Percentiles rank a stretch among this genome's conserved stretches.
phyloP scores from a whole-genome alignment of 2,888 invertebrate species.

The Cancer borealis region DNA sequence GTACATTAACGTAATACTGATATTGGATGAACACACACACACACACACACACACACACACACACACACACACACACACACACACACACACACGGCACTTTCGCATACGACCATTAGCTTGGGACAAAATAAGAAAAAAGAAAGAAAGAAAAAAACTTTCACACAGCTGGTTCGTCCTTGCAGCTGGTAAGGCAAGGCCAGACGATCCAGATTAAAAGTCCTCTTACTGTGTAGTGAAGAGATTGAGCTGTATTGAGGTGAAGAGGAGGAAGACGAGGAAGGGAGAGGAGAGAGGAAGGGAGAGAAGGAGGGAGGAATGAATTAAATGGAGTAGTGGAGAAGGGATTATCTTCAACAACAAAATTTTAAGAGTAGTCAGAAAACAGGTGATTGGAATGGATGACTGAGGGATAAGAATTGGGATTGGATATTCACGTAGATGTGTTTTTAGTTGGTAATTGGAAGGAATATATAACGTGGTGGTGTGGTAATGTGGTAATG shows the following conservation, averaged over 20 bases:
- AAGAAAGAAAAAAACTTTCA: neutral
- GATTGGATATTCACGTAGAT: neutral
- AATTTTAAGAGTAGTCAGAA: neutral
- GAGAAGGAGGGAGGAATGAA: neutral
- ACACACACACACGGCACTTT: neutral
- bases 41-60: neutral
- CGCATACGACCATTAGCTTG: neutral
- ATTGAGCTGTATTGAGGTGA: neutral
- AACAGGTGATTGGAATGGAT: neutral
- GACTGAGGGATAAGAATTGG: neutral
- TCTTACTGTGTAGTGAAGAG: neutral
- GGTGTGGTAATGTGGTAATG: neutral
- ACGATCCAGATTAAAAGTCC: neutral
- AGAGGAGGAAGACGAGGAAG: neutral
- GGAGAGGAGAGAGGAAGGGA: neutral
- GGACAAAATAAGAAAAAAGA: neutral
- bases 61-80: slow-evolving; percentile 32
- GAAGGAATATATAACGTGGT: neutral
- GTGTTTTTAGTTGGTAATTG: neutral
- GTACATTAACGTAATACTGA: neutral
- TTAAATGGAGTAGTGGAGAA: neutral
- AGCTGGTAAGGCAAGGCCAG: neutral
- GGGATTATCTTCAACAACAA: neutral
- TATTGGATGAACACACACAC: neutral
- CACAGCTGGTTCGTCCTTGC: neutral